These are phyloP conservation scores for Apotomis capreana DNA, from an alignment of 2,888 invertebrate species.

Conservation along the genomic window DNA sequence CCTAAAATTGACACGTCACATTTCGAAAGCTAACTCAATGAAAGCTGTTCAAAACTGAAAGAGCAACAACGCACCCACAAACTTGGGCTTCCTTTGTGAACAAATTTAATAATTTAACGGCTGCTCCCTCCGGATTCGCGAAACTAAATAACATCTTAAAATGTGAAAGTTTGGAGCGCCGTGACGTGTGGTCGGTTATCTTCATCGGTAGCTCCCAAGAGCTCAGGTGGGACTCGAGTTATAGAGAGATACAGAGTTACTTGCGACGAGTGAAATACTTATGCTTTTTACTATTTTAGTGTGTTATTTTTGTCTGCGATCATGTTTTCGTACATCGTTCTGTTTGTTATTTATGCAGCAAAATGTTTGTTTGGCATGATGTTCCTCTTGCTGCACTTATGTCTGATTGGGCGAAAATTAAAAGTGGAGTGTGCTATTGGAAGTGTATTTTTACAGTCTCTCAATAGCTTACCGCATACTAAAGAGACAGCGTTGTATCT, in stretches of 20 bases:
- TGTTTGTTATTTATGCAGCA: no score
- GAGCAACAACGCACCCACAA: constrained; percentile 39
- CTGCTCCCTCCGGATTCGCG: constrained; percentile 54
- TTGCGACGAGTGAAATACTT: neutral
- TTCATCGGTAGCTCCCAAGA: constrained; percentile 45
- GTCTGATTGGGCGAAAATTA: no score
- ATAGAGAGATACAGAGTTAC: constrained; percentile 8
- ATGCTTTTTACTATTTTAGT: neutral
- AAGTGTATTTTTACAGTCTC: no score
- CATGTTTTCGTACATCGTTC: no score
- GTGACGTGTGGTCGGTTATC: constrained; percentile 43
- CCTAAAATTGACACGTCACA: constrained; percentile 1
- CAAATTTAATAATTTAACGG: constrained; percentile 70
- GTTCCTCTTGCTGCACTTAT: no score
- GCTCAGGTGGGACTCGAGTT: neutral
- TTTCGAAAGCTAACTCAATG: constrained; percentile 25
- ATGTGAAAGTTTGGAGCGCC: constrained; percentile 69
- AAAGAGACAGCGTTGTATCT: no score
- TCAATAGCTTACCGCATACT: no score
- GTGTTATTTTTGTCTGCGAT: neutral
- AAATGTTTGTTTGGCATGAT: no score
- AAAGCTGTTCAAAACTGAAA: constrained; percentile 33
- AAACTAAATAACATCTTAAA: constrained; percentile 73
- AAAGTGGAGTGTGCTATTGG: no score
- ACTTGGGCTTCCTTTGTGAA: constrained; percentile 44